These are phyloP conservation scores for Agelaius phoeniceus DNA, from an alignment of 2,113 vertebrate genomes.

Conservation along the genomic window DNA sequence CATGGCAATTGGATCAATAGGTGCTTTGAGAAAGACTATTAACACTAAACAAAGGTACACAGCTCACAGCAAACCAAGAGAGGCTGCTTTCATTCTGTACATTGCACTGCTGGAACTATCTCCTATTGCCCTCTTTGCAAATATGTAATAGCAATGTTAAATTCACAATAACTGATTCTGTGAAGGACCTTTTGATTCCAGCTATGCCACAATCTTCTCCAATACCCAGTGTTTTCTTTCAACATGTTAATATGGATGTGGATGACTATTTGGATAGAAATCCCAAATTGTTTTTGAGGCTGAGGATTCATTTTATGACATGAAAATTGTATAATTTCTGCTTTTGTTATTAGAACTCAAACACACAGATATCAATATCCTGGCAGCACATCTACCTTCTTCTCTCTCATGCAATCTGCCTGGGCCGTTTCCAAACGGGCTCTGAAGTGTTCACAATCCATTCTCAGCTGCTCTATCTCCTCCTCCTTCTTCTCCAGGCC, in stretches of 20 bases:
- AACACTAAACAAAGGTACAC: background rate
- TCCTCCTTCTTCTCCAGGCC: slow-evolving; percentile 78
- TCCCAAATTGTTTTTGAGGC: background rate
- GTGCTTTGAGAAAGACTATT: background rate
- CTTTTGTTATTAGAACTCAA: background rate
- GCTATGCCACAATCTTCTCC: background rate
- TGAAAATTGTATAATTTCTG: background rate
- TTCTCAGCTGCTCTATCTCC: slow-evolving; percentile 80
- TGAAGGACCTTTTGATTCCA: background rate
- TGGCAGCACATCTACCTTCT: slow-evolving; percentile 78
- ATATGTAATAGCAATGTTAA: background rate
- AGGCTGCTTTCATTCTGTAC: background rate
- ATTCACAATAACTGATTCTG: background rate
- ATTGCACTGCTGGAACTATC: background rate
- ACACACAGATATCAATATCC: background rate
- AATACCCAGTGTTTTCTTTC: background rate
- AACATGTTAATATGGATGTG: background rate
- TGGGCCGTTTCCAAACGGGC: slow-evolving; percentile 82
- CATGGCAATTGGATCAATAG: background rate
- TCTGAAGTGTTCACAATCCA: slow-evolving; percentile 85
- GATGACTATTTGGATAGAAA: background rate
- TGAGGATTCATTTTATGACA: background rate
- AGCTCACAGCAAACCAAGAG: background rate
- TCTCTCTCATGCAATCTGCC: slow-evolving; percentile 83
- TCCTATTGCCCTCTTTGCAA: background rate